phyloP scores from a whole-genome alignment of 2,888 invertebrate genomes.

The Apocheima hispidaria region DNA sequence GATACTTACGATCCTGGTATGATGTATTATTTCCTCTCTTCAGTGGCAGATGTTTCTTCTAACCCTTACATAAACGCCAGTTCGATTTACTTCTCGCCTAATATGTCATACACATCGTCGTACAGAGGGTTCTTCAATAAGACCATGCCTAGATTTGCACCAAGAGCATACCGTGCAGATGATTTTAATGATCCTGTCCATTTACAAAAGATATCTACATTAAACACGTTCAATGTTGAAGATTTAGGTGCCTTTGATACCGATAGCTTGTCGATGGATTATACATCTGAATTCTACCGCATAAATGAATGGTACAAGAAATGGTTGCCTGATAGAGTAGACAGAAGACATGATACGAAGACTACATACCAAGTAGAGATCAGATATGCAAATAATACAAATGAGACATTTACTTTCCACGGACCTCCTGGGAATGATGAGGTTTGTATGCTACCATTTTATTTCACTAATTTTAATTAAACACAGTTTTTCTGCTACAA shows the following conservation, averaged over 20 bases:
- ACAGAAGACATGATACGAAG: slow-evolving; percentile 94
- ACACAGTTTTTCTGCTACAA: no score
- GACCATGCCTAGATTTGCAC: slow-evolving; percentile 97
- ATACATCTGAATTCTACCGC: slow-evolving; percentile 95
- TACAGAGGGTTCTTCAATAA: slow-evolving; percentile 98
- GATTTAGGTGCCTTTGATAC: slow-evolving; percentile 95
- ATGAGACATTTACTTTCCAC: slow-evolving; percentile 98
- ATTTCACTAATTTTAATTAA: slow-evolving; percentile 3
- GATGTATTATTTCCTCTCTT: slow-evolving; percentile 98
- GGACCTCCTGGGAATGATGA: slow-evolving; percentile 97
- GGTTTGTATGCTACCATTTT: slow-evolving; percentile 64
- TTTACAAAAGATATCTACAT: slow-evolving; percentile 95
- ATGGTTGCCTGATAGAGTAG: slow-evolving; percentile 96
- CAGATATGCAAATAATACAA: slow-evolving; percentile 96
- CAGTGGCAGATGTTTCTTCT: slow-evolving; percentile 97
- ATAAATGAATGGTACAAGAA: slow-evolving; percentile 97
- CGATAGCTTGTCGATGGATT: slow-evolving; percentile 93
- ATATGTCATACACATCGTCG: slow-evolving; percentile 97
- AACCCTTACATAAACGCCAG: slow-evolving; percentile 97
- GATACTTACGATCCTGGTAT: slow-evolving; percentile 98
- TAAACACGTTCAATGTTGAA: slow-evolving; percentile 95
- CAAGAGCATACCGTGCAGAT: slow-evolving; percentile 95
- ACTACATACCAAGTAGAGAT: slow-evolving; percentile 97
- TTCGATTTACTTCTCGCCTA: slow-evolving; percentile 97
- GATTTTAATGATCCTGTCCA: slow-evolving; percentile 99